phyloP scores from a whole-genome alignment of 2,113 vertebrate species.

The Bolborhynchus lineola region DNA sequence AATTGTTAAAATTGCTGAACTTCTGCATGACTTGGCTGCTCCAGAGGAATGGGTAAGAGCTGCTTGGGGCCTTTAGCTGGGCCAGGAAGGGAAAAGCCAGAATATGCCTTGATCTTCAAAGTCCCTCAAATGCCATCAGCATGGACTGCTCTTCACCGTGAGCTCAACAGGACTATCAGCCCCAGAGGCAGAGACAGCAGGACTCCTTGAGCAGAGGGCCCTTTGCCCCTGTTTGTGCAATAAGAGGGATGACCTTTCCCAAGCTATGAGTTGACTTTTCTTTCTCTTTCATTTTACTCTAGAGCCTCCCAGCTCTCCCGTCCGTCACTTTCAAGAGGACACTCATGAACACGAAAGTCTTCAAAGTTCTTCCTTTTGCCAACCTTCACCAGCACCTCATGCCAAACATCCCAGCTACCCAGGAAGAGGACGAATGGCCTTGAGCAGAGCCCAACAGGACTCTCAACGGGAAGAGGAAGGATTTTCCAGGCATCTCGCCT shows the following conservation, averaged over 20 bases:
- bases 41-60: not conserved
- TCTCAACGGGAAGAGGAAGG: not conserved
- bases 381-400: not conserved
- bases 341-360: accelerated
- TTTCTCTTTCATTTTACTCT: not conserved
- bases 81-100: not conserved
- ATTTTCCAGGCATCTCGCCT: not conserved
- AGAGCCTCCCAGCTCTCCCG: not conserved
- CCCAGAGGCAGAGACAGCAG: not conserved
- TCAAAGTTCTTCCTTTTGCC: not conserved
- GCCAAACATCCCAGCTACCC: not conserved
- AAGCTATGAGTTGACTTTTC: not conserved
- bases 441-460: accelerated
- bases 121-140: not conserved
- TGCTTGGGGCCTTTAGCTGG: not conserved
- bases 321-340: not conserved
- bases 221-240: not conserved
- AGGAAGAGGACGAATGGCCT: not conserved
- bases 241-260: not conserved
- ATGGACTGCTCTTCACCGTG: not conserved
- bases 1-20: not conserved
- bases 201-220: not conserved
- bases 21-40: not conserved
- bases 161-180: not conserved
- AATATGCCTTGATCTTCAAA: not conserved